phyloP scores from a whole-genome alignment of 2,113 vertebrate species.

The Saccopteryx leptura region DNA sequence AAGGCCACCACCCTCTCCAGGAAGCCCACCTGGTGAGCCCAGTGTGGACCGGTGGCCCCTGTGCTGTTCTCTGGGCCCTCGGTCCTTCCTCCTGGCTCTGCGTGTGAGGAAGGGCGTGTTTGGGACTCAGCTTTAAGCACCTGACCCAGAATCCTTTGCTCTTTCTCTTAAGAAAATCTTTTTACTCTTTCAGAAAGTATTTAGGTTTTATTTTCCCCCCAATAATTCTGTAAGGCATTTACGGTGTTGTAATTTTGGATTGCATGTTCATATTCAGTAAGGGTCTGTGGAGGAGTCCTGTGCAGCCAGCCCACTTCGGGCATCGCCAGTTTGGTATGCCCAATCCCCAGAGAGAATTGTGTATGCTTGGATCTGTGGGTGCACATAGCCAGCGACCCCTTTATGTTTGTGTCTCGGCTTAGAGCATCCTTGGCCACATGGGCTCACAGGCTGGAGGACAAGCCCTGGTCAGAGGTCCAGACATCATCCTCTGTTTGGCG shows the following conservation, averaged over 20 bases:
- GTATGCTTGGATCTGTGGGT: neutral
- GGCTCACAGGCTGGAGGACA: fast-evolving
- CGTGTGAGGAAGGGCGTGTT: neutral
- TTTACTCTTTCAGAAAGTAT: neutral
- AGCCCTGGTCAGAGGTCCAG: neutral
- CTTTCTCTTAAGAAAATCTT: neutral
- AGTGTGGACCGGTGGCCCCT: fast-evolving
- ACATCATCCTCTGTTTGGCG: neutral
- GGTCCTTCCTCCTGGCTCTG: neutral
- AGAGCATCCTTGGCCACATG: fast-evolving
- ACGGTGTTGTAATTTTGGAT: neutral
- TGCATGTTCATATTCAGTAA: fast-evolving
- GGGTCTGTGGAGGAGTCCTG: neutral
- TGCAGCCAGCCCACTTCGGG: neutral
- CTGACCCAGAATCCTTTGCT: neutral
- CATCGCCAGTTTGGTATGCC: neutral
- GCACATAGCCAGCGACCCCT: neutral
- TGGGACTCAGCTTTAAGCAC: fast-evolving
- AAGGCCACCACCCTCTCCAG: neutral
- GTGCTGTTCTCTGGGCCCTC: fast-evolving
- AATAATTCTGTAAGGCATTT: neutral
- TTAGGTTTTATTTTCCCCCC: neutral
- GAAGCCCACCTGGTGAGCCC: neutral
- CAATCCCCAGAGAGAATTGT: too few relatives aligned
- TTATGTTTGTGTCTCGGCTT: fast-evolving